These are phyloP conservation scores for Leptinotarsa texana DNA, from an alignment of 1,140 invertebrate species.

Conservation along the genomic window DNA sequence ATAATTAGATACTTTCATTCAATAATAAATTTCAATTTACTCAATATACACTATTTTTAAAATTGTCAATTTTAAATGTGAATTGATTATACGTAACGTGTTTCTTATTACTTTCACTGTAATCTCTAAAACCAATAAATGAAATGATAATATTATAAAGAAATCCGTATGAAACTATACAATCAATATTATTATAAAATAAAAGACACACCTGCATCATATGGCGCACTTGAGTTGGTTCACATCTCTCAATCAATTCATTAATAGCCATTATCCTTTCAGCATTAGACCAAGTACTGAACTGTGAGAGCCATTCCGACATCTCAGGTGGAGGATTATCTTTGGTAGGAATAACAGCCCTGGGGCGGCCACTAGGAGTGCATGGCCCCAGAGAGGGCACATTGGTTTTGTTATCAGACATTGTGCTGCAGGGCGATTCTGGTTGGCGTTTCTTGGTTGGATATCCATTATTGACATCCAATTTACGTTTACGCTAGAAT, in stretches of 20 bases:
- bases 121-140: too few relatives aligned
- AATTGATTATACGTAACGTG: too few relatives aligned
- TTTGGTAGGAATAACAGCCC: slow-evolving; percentile 72
- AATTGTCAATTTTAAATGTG: too few relatives aligned
- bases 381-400: neutral
- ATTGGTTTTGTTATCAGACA: neutral
- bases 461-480: slow-evolving; percentile 56
- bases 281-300: slow-evolving; percentile 86
- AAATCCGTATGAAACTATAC: too few relatives aligned
- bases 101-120: too few relatives aligned
- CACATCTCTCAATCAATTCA: slow-evolving; percentile 79
- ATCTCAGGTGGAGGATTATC: slow-evolving; percentile 81
- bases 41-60: too few relatives aligned
- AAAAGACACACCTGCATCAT: slow-evolving; percentile 64
- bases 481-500: slow-evolving; percentile 56
- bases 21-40: too few relatives aligned
- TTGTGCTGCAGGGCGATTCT: slow-evolving; percentile 21
- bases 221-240: slow-evolving; percentile 89
- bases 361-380: slow-evolving; percentile 44
- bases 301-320: slow-evolving; percentile 75
- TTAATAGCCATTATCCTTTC: slow-evolving; percentile 89
- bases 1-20: too few relatives aligned
- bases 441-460: slow-evolving; percentile 56
- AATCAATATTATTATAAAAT: too few relatives aligned
- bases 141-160: too few relatives aligned